Base-by-base conservation (phyloP, 2,797 vertebrate genomes). In the Toxotes lorentzi region DNA sequence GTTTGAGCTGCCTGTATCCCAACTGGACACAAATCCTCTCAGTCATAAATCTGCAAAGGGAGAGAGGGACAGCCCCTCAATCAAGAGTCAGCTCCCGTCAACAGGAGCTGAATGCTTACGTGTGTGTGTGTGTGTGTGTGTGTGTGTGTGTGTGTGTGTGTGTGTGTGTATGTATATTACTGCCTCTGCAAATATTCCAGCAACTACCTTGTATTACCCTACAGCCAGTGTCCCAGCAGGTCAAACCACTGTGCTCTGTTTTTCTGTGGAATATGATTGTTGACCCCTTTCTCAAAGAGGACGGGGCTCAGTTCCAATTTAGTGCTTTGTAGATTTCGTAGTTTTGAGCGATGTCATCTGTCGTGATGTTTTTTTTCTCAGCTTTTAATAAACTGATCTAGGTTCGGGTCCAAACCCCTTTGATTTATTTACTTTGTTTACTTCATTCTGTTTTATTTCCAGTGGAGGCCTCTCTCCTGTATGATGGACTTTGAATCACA, bases 11-110 rank as follows among this genome's bases (percentile, higher is more conserved):
- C 78, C 82, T 74, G 73, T 19, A 76, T 58, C 73, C 65, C 76
- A 65, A 87, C 88, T 63, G 88, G 90, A 93, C 90, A 91, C 91
- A 90, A 87, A 91, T 94, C 86, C 86, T 89, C 77, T 79, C 78
- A 66, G 85, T 89, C 86, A 86, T 91, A 92, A 90, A 92, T 92
- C 88, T 90, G 86, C 61, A 60, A 4, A 71, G 86, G 84, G 84
- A 82, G 85, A 81, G 76, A 78, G 86, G 88, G 89, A 86, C 86
- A 70, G 87, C 79, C 78, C 56, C 84, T 91, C 89, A 79, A 90
- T 92, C 89, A 91, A 64, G 32, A 86, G 73, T 91, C 88, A 73
- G 84, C 79, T 43, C 54, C 82, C 60, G 78, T 86, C 88, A 87
- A 81, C 77, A 38, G 51, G 79, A 79, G 80, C 79, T 86, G 73